A percentile compares a stretch with the other conserved stretches of the same genome.
Evolutionary conservation across 1,140 invertebrate genomes (phyloP).

Genomic region (Spodoptera frugiperda): DNA sequence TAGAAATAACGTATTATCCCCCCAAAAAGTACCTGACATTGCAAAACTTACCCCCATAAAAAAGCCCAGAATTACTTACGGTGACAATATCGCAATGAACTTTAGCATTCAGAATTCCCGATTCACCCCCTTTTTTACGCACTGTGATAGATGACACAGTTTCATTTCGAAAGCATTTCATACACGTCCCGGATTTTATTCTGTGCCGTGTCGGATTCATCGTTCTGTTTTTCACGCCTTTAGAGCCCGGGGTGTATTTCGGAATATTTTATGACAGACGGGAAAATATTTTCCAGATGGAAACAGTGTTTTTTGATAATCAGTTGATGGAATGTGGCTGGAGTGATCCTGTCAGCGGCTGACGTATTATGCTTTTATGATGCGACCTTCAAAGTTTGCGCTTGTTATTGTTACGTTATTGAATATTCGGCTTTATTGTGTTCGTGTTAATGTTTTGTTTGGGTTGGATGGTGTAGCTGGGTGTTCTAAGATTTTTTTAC

Average conservation of each 20-base stretch:
- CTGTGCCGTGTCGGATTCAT: constrained; percentile 20
- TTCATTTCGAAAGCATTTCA: constrained; percentile 30
- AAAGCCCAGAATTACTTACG: constrained; percentile 37
- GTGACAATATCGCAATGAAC: constrained; percentile 47
- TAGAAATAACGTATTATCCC: constrained; percentile 17
- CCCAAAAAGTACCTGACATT: constrained; percentile 32
- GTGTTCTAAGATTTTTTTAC: too few relatives aligned
- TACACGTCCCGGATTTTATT: constrained; percentile 38
- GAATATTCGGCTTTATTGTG: constrained; percentile 3
- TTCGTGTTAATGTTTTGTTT: too few relatives aligned
- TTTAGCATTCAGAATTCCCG: constrained; percentile 37
- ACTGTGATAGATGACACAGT: constrained; percentile 35
- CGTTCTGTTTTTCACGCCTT: constrained; percentile 33
- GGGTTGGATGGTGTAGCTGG: too few relatives aligned
- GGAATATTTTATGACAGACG: constrained; percentile 25
- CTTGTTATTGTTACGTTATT: not conserved
- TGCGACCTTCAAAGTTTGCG: not conserved
- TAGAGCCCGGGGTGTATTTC: constrained; percentile 20
- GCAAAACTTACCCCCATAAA: constrained; percentile 37
- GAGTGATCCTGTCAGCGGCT: not conserved
- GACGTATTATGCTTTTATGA: constrained; percentile 17
- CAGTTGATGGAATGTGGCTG: not conserved
- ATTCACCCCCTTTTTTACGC: constrained; percentile 36
- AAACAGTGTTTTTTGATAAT: constrained; percentile 12
- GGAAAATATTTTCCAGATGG: constrained; percentile 26